These are phyloP conservation scores for Heterodera carotae DNA, from an alignment of 1,140 invertebrate genomes.

Conservation along the genomic window DNA sequence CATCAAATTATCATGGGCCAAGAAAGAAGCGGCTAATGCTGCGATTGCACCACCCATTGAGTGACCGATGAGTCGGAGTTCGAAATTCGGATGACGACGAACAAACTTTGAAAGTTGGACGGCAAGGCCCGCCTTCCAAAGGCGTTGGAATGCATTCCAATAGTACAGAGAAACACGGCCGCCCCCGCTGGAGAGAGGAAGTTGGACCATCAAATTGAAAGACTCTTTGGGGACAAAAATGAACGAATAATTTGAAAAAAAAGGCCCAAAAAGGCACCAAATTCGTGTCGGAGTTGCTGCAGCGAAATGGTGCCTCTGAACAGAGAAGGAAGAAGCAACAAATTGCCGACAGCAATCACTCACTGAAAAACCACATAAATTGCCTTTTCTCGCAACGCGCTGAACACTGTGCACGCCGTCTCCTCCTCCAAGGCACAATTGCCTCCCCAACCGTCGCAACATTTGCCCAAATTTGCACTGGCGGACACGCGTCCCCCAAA, in stretches of 20 bases:
- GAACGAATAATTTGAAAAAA: neutral
- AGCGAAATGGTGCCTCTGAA: neutral
- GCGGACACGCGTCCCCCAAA: neutral
- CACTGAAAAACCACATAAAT: neutral
- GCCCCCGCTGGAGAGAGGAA: neutral
- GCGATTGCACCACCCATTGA: neutral
- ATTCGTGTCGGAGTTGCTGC: neutral
- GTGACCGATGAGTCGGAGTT: neutral
- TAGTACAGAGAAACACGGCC: neutral
- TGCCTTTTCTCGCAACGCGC: neutral
- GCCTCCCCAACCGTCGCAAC: neutral
- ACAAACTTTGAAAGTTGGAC: neutral
- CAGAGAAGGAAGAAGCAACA: neutral
- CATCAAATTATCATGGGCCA: neutral
- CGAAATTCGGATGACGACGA: neutral
- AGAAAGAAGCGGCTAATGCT: neutral
- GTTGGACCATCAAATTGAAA: neutral
- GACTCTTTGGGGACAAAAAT: neutral
- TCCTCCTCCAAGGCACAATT: neutral
- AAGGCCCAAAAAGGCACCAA: neutral
- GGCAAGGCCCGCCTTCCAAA: neutral
- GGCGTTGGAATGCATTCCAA: neutral
- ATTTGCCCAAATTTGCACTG: neutral
- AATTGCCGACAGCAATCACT: no score
- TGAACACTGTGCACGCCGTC: conserved; percentile 1